Evolutionary conservation across 2,888 invertebrate genomes (phyloP).

Genomic region (Epinotia ramella): DNA sequence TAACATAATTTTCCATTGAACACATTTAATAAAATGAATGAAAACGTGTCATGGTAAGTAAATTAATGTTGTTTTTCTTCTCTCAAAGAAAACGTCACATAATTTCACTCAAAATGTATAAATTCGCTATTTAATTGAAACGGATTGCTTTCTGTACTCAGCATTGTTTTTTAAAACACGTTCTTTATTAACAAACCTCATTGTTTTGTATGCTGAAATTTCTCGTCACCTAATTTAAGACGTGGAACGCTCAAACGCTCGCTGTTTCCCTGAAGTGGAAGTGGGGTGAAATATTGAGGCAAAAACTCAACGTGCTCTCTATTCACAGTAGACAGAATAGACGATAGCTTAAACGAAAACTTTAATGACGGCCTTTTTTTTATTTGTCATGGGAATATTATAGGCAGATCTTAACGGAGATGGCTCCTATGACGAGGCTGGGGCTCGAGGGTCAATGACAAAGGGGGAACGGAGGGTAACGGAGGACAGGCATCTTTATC

Average conservation of each 20-base stretch:
- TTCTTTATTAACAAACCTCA: constrained; percentile 9
- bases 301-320: constrained; percentile 38
- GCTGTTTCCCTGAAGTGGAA: constrained; percentile 24
- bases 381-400: no score
- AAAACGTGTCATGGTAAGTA: no score
- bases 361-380: no score
- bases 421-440: no score
- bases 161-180: neutral
- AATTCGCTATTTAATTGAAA: neutral
- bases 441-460: no score
- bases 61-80: no score
- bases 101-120: neutral
- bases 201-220: neutral
- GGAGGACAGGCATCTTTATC: no score
- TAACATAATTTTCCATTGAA: no score
- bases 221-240: constrained; percentile 27
- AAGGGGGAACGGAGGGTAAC: no score
- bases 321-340: constrained; percentile 21
- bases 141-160: neutral
- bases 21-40: no score
- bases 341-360: neutral
- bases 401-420: no score
- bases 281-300: constrained; percentile 41
- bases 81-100: neutral
- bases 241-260: constrained; percentile 11